Conservation (phyloP, 2,797 vertebrate species). For the Notoglanidium macrostoma region DNA sequence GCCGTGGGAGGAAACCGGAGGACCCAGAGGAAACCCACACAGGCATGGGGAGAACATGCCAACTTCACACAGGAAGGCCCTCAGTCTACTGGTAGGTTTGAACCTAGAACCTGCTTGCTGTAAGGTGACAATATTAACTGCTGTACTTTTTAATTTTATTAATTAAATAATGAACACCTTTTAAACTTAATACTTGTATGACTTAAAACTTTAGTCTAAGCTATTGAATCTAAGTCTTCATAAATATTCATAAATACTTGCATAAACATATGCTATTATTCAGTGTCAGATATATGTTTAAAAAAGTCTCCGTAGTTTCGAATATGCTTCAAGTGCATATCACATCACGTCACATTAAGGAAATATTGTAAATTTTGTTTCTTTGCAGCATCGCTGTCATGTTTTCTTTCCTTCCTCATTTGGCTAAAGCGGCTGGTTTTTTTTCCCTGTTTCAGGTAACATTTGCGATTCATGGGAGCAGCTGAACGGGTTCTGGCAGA, state of each 20-base stretch:
- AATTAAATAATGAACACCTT: background rate
- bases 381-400: background rate
- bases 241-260: background rate
- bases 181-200: background rate
- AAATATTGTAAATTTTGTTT: background rate
- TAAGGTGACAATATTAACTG: too few species aligned
- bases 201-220: background rate
- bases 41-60: too few species aligned
- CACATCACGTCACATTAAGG: background rate
- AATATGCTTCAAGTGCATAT: background rate
- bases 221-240: background rate
- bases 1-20: too few species aligned
- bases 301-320: background rate
- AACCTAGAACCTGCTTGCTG: too few species aligned
- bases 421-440: conserved; percentile 29
- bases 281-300: background rate
- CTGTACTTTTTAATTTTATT: background rate
- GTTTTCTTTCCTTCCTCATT: conserved; percentile 28
- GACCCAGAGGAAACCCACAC: too few species aligned
- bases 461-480: conserved; percentile 60
- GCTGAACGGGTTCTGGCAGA: conserved; percentile 67
- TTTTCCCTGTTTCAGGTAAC: conserved; percentile 58
- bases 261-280: background rate
- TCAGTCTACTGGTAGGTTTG: too few species aligned
- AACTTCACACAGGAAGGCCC: too few species aligned